A percentile compares a stretch with the other conserved stretches of the same genome.
phyloP scores from a whole-genome alignment of 2,113 vertebrate species.

The Micromys minutus region DNA sequence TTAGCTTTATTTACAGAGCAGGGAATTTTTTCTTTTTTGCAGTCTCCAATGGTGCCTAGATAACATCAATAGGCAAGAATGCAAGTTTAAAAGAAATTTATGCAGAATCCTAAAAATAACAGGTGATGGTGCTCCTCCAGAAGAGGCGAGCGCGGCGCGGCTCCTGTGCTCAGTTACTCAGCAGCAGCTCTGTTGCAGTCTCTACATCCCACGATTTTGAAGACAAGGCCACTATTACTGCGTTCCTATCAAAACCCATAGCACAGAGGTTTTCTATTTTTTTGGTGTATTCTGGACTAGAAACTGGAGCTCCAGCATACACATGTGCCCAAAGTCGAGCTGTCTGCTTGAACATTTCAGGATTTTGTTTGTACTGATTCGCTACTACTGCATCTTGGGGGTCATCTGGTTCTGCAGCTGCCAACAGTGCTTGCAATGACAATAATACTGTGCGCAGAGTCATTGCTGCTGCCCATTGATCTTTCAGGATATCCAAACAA shows the following conservation, averaged over 20 bases:
- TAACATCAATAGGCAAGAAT: slow-evolving; percentile 90
- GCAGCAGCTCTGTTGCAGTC: slow-evolving; percentile 97
- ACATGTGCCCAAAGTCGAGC: slow-evolving; percentile 98
- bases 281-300: slow-evolving; percentile 97
- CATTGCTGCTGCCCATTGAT: slow-evolving; percentile 99
- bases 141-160: slow-evolving; percentile 86
- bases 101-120: slow-evolving; percentile 93
- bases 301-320: slow-evolving; percentile 96
- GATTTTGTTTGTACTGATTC: slow-evolving; percentile 99
- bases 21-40: slow-evolving; percentile 80
- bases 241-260: slow-evolving; percentile 99
- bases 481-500: no score
- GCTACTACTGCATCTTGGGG: slow-evolving; percentile 99
- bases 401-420: slow-evolving; percentile 97
- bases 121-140: slow-evolving; percentile 89
- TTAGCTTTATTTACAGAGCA: slow-evolving; percentile 98
- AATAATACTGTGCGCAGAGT: slow-evolving; percentile 97
- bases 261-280: slow-evolving; percentile 99
- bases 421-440: slow-evolving; percentile 96
- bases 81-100: slow-evolving; percentile 91
- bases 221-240: slow-evolving; percentile 99
- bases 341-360: slow-evolving; percentile 99
- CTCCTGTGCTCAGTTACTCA: slow-evolving; percentile 94
- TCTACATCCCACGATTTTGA: slow-evolving; percentile 99
- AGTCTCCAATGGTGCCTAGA: slow-evolving; percentile 91